Evolutionary conservation across 2,113 vertebrate species (phyloP).

Genomic region (Tretioscincus oriximinensis): DNA sequence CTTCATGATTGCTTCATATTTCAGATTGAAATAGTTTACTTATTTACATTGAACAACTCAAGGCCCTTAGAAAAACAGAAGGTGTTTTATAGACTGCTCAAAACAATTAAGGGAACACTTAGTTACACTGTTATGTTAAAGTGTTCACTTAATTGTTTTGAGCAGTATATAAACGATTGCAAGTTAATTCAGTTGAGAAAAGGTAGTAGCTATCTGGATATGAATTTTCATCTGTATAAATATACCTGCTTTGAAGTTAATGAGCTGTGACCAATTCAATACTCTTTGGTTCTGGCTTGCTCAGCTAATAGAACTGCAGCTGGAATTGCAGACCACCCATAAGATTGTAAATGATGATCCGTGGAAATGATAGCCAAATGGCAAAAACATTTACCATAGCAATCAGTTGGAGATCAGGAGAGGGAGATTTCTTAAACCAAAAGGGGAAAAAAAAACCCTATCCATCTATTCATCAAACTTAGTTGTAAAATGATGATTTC

Average conservation of each 20-base stretch:
- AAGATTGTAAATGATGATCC: not conserved
- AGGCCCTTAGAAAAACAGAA: not conserved
- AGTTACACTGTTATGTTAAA: too few species aligned
- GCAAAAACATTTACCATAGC: not conserved
- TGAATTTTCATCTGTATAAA: not conserved
- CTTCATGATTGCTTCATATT: not conserved
- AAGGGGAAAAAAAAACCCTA: not conserved
- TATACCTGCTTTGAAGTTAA: not conserved
- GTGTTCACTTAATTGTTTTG: too few species aligned
- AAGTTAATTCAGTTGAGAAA: not conserved
- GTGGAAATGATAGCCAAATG: not conserved
- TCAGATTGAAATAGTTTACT: conserved; percentile 17
- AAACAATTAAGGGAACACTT: too few species aligned
- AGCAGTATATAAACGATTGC: not conserved
- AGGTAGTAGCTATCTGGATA: not conserved
- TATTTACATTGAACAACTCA: conserved; percentile 11
- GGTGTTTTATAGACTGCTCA: accelerated
- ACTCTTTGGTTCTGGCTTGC: not conserved
- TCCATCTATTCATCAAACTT: not conserved
- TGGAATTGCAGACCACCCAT: not conserved
- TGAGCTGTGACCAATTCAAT: not conserved
- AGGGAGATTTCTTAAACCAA: not conserved
- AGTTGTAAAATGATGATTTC: not conserved
- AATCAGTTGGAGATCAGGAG: not conserved
- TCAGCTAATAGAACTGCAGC: not conserved